Evolutionary conservation across 2,888 invertebrate genomes (phyloP), one percentile per base, ranked within the genome.

Genomic region (Cephus spinipes): DNA sequence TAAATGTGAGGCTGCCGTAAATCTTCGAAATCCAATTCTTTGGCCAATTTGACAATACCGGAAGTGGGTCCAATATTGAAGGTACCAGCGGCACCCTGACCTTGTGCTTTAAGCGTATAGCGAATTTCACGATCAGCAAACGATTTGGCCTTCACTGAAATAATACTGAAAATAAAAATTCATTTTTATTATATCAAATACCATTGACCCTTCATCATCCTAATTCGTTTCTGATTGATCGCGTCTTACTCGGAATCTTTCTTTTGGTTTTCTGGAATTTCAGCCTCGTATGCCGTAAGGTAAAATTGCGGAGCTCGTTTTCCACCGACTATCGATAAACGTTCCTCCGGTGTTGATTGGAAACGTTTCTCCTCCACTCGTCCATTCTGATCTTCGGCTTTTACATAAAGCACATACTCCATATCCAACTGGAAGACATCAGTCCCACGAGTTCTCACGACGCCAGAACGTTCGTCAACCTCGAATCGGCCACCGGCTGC

Each of bases 231-330:
- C 4, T 1, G 55, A 55, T 55, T 1, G 9, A 31, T 31, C 12
- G 32, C 6, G 68, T 32, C 81, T 96, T 93, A 98, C 98, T 98
- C 98, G 74, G 98, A 97, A 92, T 98, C 98, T 92, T 98, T 98
- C 92, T 97, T 97, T 93, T 98, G 97, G 92, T 98, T 98, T 92
- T 99, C 99, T 1, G 98, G 97, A 84, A 99, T 98, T 90, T 97
- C 97, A 0, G 98, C 98, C 89, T 97, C 97, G 91, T 99, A 99
- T 86, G 96, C 96, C 11, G 96, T 96, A 94, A 98, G 95, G 92
- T 98, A 98, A 93, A 99, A 99, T 92, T 99, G 99, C 0, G 99
- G 99, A 0, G 98, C 97, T 68, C 99, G 94, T 90, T 98, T 98
- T 79, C 99, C 99, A n/a, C 98, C 99, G 33, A 98, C 97, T 89